A percentile compares a stretch with the other conserved stretches of the same genome.
Evolutionary conservation across 2,888 invertebrate genomes (phyloP).

Genomic region (Tenodera sinensis): DNA sequence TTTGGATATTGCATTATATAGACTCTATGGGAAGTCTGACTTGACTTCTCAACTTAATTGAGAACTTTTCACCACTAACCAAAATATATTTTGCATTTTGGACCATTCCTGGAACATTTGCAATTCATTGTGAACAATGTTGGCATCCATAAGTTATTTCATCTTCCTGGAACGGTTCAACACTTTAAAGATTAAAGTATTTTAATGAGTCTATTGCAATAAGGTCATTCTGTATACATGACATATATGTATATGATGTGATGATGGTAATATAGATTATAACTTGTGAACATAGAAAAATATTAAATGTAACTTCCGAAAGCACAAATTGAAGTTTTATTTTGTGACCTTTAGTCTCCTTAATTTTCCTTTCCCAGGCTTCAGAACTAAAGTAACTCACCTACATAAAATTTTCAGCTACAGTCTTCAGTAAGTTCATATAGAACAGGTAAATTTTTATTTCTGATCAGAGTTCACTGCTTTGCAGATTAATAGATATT

Average conservation of each 20-base stretch:
- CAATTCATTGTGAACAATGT: slow-evolving; percentile 18
- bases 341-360: neutral
- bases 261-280: slow-evolving; percentile 29
- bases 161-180: slow-evolving; percentile 31
- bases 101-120: slow-evolving; percentile 28
- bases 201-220: slow-evolving; percentile 32
- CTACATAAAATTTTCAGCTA: too few species aligned
- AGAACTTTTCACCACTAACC: slow-evolving; percentile 16
- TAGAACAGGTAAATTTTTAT: too few species aligned
- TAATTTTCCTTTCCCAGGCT: neutral
- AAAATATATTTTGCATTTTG: slow-evolving; percentile 17
- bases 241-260: slow-evolving; percentile 33
- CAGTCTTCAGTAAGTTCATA: too few species aligned
- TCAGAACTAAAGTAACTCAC: too few species aligned
- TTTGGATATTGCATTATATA: slow-evolving; percentile 24
- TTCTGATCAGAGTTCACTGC: too few species aligned
- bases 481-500: too few species aligned
- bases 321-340: neutral
- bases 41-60: slow-evolving; percentile 14
- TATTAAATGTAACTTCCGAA: slow-evolving; percentile 33
- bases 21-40: slow-evolving; percentile 23
- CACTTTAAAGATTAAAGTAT: slow-evolving; percentile 21
- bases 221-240: slow-evolving; percentile 29
- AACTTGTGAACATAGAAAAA: slow-evolving; percentile 32
- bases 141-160: slow-evolving; percentile 20